These are phyloP conservation scores for Charaxes varanes DNA, from an alignment of 1,140 invertebrate species.

Conservation along the genomic window DNA sequence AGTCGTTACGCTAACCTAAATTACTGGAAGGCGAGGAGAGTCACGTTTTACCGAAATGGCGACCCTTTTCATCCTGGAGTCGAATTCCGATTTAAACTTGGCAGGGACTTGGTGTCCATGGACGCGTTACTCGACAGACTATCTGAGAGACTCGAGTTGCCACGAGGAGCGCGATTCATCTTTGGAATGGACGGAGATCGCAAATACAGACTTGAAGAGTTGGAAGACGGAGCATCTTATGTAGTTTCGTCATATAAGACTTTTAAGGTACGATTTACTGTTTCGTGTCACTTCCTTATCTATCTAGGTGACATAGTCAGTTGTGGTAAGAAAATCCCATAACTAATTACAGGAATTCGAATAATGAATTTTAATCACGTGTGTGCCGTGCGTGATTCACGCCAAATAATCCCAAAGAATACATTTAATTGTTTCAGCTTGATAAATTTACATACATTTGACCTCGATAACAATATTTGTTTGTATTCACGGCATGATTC, in stretches of 20 bases:
- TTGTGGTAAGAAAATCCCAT: neutral
- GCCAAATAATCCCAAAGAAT: slow-evolving; percentile 9
- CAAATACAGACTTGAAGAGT: slow-evolving; percentile 87
- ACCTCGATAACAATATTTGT: too few species aligned
- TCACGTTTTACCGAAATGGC: slow-evolving; percentile 95
- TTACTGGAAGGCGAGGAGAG: slow-evolving; percentile 89
- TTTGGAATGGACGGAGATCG: slow-evolving; percentile 93
- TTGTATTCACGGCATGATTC: too few species aligned
- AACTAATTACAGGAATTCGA: neutral
- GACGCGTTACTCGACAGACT: slow-evolving; percentile 90
- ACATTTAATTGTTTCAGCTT: slow-evolving; percentile 4
- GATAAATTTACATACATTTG: slow-evolving; percentile 3
- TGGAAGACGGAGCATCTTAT: slow-evolving; percentile 92
- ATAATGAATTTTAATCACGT: slow-evolving; percentile 7
- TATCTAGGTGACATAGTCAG: slow-evolving; percentile 8
- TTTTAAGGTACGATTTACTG: slow-evolving; percentile 84
- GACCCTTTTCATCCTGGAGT: slow-evolving; percentile 93
- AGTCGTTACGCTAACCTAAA: slow-evolving; percentile 85
- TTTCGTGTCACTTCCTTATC: slow-evolving; percentile 2
- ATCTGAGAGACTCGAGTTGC: slow-evolving; percentile 86
- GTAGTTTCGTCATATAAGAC: slow-evolving; percentile 93
- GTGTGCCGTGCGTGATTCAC: slow-evolving; percentile 16
- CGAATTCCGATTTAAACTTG: slow-evolving; percentile 91
- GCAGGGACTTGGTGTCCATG: slow-evolving; percentile 89
- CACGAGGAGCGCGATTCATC: slow-evolving; percentile 89